phyloP scores from a whole-genome alignment of 2,888 invertebrate species.

The Ornithoptera priamus region DNA sequence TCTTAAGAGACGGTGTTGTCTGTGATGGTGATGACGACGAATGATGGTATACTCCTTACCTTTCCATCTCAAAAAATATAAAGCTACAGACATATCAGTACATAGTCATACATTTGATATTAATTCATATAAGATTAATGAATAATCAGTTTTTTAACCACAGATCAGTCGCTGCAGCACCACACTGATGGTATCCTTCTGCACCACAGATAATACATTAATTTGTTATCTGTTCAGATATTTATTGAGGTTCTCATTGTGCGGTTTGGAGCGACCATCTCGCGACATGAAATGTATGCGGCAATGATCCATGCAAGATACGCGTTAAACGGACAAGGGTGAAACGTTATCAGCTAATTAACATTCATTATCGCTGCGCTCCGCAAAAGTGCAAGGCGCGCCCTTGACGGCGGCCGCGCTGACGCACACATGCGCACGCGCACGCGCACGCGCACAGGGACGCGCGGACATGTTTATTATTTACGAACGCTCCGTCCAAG shows the following conservation, averaged over 20 bases:
- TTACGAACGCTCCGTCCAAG: conserved; percentile 34
- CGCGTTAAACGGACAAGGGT: conserved; percentile 37
- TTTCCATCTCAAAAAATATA: no score
- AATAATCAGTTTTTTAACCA: no score
- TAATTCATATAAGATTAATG: no score
- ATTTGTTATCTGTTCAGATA: conserved; percentile 2
- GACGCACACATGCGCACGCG: conserved; percentile 22
- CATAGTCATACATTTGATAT: no score
- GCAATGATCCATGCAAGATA: conserved; percentile 20
- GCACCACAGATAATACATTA: background rate
- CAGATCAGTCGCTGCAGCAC: no score
- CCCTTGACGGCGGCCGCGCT: conserved; percentile 44
- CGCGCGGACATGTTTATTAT: conserved; percentile 32
- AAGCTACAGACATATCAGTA: no score
- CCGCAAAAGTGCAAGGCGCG: conserved; percentile 47
- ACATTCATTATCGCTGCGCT: conserved; percentile 44
- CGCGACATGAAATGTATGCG: conserved; percentile 18
- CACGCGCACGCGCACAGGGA: no score
- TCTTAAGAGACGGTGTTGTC: no score
- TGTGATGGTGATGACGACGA: no score
- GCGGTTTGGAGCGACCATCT: background rate
- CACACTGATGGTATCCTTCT: no score
- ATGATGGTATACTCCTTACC: no score
- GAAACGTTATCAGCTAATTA: conserved; percentile 47
- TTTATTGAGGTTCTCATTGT: background rate